Evolutionary conservation across 2,797 vertebrate genomes (phyloP), one percentile per base, ranked within the genome.

Genomic region (Loris lydekkerianus): DNA sequence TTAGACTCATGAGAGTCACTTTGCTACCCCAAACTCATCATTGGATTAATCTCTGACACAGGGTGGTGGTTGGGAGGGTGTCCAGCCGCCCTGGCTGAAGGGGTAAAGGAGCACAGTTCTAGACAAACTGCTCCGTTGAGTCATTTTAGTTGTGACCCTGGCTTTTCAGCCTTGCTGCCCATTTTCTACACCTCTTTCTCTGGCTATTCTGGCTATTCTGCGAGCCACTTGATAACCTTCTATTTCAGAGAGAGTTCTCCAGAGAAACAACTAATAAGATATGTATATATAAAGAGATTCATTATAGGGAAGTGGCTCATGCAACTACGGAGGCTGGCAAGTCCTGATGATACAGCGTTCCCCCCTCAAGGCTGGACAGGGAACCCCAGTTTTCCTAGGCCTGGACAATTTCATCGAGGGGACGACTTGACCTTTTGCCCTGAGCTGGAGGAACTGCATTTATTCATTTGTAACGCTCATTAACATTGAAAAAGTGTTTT

Each of bases 41-140:
- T 85, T 53, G 89, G 53, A 84, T 78, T 82, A 89, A 76, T 87
- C 31, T 9, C n/a, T n/a, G n/a, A n/a, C n/a, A n/a, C n/a, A n/a
- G n/a, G n/a, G n/a, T n/a, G n/a, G n/a, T n/a, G n/a, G n/a, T n/a
- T n/a, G 3, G 6, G 1, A 10, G 18, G 10, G 1, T 23, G 10
- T 61, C 67, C 8, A 0, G 29, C 34, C 34, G 46, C 18, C 40
- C 5, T 3, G 9, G 40, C 18, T 5, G 29, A 29, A 69, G 23
- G 17, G 17, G 23, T 7, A 0, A 70, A 37, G 31, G 18, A 34
- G 40, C 20, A 58, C 49, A 20, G 0, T 43, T 81, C 40, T 11
- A 11, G 18, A 23, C 27, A 56, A 23, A 53, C 69, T 37, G 7
- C 40, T 27, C 9, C 76, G 56, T 25, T 2, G n/a, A 56, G 10